Evolutionary conservation across 2,113 vertebrate species (phyloP), one percentile per base, ranked within the genome.

Genomic region (Natator depressus): DNA sequence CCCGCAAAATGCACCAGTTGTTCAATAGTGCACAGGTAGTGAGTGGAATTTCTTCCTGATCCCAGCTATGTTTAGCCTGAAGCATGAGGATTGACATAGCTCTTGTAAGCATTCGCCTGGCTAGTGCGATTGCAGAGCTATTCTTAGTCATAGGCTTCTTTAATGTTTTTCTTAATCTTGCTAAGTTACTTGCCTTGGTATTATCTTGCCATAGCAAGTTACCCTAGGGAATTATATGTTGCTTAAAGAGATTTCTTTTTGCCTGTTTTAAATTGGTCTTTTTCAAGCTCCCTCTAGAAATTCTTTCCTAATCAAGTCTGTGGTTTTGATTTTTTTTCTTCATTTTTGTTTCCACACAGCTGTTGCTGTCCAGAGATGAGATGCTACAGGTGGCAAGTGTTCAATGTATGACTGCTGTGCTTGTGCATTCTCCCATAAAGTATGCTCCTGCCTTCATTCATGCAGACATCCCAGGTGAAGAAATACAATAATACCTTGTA

Each of bases 321-420:
- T 8, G n/a, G 57, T 27, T 11, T 1, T 69, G 12, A 78, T 75
- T 95, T 94, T 46, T 46, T 90, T 65, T 93, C 87, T 90, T 35
- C 7, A 85, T 88, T 89, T 98, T 24, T 51, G 27, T 94, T 96
- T 97, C 54, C 69, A 72, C 82, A 93, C 96, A 99, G 99, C 94
- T 99, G 96, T 97, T 99, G 95, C 97, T 99, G 94, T 99, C 98
- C 91, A 98, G 98, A 93, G 99, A 99, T 94, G 99, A 99, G 96
- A 97, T 91, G 57, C 97, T 99, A 95, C 99, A 99, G 98, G 98
- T 99, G 95, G 98, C 98, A 82, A 99, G 99, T 94, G 97, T 98
- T 80, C 99, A 99, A 89, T 99, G 99, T 88, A 98, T 99, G 94
- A 98, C 98, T 82, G 98, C 98, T 2, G 97, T 99, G 84, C 94